These are phyloP conservation scores for Melanerpes aurifrons DNA, from an alignment of 2,113 vertebrate species.

Conservation along the genomic window DNA sequence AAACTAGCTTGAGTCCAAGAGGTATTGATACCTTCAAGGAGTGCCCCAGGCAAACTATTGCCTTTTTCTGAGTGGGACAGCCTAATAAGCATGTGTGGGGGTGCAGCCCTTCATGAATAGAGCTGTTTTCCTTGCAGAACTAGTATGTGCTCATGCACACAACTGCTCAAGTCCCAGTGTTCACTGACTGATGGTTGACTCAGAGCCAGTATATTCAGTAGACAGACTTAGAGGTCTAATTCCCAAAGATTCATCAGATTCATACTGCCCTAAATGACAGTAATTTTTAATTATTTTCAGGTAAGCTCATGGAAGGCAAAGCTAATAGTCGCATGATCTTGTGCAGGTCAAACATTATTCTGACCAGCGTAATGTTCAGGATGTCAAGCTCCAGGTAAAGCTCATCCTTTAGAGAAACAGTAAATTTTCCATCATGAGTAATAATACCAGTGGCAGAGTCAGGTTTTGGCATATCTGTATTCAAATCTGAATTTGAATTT, in stretches of 20 bases:
- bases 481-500: not conserved
- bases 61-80: not conserved
- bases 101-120: not conserved
- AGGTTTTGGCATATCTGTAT: not conserved
- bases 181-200: not conserved
- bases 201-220: not conserved
- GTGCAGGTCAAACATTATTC: not conserved
- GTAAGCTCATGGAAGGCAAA: not conserved
- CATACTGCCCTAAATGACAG: not conserved
- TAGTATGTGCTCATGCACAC: not conserved
- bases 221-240: not conserved
- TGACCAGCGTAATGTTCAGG: not conserved
- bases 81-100: not conserved
- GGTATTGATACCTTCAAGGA: not conserved
- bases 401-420: not conserved
- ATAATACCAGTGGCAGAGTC: not conserved
- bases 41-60: not conserved
- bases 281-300: not conserved
- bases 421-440: not conserved
- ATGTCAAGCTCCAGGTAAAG: not conserved
- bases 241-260: not conserved
- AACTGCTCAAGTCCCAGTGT: not conserved
- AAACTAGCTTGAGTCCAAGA: not conserved
- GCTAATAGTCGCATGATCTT: not conserved
- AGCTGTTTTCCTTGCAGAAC: not conserved